These are phyloP conservation scores for Planococcus citri DNA, from an alignment of 1,140 invertebrate species.

Conservation along the genomic window DNA sequence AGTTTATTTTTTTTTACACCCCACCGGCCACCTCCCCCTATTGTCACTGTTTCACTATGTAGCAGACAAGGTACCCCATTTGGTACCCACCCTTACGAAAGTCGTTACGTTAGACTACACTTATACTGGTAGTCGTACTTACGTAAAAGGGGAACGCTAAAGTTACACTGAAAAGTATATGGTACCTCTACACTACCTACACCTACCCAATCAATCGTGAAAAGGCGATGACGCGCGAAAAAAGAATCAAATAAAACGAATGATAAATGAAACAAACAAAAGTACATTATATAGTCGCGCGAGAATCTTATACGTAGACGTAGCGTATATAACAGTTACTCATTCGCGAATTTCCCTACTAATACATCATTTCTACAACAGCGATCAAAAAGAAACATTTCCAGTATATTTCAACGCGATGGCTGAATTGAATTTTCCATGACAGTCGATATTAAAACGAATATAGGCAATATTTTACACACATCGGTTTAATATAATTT, in stretches of 20 bases:
- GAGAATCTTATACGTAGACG: too few species aligned
- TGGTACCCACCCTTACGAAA: too few species aligned
- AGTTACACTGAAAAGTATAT: too few species aligned
- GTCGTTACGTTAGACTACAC: too few species aligned
- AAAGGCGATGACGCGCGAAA: not conserved
- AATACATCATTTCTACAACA: not conserved
- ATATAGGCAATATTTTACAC: not conserved
- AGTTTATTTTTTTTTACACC: too few species aligned
- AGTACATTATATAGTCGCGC: not conserved
- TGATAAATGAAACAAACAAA: not conserved
- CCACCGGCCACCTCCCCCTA: too few species aligned
- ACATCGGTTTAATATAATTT: not conserved
- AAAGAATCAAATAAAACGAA: not conserved
- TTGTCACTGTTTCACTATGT: too few species aligned
- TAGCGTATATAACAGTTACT: not conserved
- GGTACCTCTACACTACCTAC: not conserved
- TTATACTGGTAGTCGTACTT: too few species aligned
- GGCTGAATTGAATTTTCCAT: not conserved
- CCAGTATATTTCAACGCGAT: not conserved
- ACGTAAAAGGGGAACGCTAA: too few species aligned
- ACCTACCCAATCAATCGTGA: too few species aligned
- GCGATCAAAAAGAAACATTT: not conserved
- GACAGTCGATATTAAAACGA: conserved; percentile 5
- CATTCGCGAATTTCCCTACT: not conserved
- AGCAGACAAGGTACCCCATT: too few species aligned